Conservation (phyloP, 2,113 vertebrate species). For the Pheucticus melanocephalus region DNA sequence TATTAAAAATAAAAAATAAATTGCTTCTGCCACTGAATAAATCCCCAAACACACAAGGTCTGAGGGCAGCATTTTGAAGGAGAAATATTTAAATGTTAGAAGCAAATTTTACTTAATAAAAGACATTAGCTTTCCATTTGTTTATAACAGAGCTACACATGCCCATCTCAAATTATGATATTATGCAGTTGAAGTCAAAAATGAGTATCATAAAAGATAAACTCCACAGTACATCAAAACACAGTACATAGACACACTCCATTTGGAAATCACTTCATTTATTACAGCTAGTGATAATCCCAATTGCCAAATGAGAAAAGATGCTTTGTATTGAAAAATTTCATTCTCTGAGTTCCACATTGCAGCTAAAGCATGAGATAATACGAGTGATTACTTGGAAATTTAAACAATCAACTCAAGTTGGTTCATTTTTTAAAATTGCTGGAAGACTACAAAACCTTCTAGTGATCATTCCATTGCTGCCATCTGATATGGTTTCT, state of each 20-base stretch:
- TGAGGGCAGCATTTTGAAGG: constrained; percentile 41
- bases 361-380: background rate
- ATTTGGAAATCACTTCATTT: background rate
- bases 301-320: background rate
- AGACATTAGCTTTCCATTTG: constrained; percentile 9
- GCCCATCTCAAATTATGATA: background rate
- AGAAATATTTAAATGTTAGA: constrained; percentile 39
- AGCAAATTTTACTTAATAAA: constrained; percentile 7
- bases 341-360: background rate
- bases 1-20: constrained; percentile 66
- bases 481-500: background rate
- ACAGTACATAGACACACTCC: background rate
- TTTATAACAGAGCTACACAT: background rate
- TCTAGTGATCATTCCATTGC: background rate
- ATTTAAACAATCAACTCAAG: background rate
- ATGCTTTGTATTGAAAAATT: background rate
- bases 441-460: background rate
- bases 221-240: background rate
- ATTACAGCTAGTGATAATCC: background rate
- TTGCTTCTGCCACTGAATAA: constrained; percentile 18
- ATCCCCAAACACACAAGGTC: constrained; percentile 27
- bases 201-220: background rate
- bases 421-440: background rate
- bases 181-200: background rate
- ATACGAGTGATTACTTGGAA: background rate